Conservation (phyloP, 1,140 invertebrate species). For the Lasioglossum albipes region DNA sequence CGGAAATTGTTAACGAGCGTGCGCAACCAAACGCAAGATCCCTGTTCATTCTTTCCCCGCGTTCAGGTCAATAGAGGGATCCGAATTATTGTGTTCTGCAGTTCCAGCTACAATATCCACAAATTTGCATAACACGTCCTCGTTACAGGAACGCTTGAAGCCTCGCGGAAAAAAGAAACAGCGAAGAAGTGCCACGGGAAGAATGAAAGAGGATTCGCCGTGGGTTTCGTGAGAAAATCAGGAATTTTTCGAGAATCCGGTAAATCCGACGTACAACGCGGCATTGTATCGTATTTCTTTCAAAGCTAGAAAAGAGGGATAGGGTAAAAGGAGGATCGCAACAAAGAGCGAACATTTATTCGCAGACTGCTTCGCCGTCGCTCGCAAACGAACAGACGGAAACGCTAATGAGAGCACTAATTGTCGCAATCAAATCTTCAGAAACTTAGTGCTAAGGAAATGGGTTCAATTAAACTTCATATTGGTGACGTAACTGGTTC, state of each 20-base stretch:
- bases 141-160: conserved; percentile 45
- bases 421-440: conserved; percentile 11
- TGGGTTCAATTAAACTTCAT: background rate
- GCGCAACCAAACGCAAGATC: background rate
- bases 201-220: background rate
- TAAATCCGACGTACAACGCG: conserved; percentile 13
- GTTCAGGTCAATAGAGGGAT: background rate
- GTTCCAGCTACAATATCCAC: conserved; percentile 35
- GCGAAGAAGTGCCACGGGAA: conserved; percentile 9
- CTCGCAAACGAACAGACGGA: background rate
- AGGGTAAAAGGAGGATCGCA: too few species aligned
- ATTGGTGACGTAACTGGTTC: too few species aligned
- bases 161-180: conserved; percentile 24
- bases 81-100: background rate
- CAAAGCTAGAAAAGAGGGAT: background rate
- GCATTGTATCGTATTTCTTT: conserved; percentile 1
- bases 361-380: too few species aligned
- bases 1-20: background rate
- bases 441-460: background rate
- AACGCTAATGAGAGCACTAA: conserved; percentile 5
- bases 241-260: conserved; percentile 52
- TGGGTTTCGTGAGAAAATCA: conserved; percentile 49
- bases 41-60: background rate
- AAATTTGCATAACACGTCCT: conserved; percentile 62
- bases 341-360: background rate